Base-by-base conservation (phyloP, 1,140 invertebrate species). In the Melanaphis sacchari region DNA sequence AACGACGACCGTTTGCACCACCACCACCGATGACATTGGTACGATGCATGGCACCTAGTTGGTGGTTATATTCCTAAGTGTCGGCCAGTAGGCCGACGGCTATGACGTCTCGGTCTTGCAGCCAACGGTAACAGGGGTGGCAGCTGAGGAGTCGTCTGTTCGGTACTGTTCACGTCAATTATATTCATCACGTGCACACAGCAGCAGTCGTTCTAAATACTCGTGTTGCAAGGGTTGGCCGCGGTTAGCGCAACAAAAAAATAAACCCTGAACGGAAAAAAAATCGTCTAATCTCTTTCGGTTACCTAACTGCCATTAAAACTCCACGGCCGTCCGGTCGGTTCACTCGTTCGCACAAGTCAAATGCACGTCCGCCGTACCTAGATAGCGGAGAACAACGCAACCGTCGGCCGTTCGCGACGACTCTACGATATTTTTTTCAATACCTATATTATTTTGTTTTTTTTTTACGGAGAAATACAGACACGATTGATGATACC, bases 361-460 rank as follows among this genome's bases (percentile, higher is more conserved):
- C 22, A 24, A 82, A 40, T 24, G 40, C 38, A 2, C 24, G 36
- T 9, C 40, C 24, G 40, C 36, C 36, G 38, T 84, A n/a, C 31
- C 15, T 76, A 15, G 59, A 76, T n/a, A 76, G 59, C 59, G 59
- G 59, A 36, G 59, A 76, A 15, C 59, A 76, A 76, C 38, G 22
- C 36, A 40, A 40, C 38, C 82, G 82, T 84, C 82, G 82, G 82
- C 24, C 82, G 82, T 84, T 84, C 24, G 9, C 36, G n/a, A 82
- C 76, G 22, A 40, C 38, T 84, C 38, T 84, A 15, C 24, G 22
- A 84, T 84, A 40, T 84, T 84, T 41, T 84, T 84, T 82, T 82
- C 59, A 76, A 76, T 76, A n/a, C 59, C 59, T 76, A 76, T 76
- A 76, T 76, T 76, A 76, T 76, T 76, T 76, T 43, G 41, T 87